Conservation (phyloP, 2,797 vertebrate genomes). For the Otolemur crassicaudatus region DNA sequence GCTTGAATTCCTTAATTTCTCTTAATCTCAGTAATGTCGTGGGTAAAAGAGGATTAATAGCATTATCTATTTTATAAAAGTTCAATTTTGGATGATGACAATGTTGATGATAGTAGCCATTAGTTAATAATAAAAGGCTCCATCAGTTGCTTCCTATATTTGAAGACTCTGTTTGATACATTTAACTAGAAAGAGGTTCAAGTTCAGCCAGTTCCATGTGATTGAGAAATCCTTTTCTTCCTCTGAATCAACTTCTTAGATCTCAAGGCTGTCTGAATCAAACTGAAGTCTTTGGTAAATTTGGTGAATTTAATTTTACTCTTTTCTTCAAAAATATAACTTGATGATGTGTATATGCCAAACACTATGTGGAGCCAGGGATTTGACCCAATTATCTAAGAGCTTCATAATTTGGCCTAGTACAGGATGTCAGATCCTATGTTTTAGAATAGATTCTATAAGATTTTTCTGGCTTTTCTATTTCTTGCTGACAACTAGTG, state of each 20-base stretch:
- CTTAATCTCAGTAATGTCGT: not conserved
- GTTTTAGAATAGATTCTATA: not conserved
- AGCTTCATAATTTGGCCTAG: not conserved
- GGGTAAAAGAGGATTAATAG: not conserved
- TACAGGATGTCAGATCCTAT: not conserved
- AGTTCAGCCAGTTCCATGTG: not conserved
- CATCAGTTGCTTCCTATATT: not conserved
- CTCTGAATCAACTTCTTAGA: not conserved
- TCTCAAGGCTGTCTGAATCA: not conserved
- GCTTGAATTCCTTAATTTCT: not conserved
- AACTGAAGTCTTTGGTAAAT: not conserved
- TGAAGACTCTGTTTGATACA: not conserved
- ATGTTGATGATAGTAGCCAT: not conserved
- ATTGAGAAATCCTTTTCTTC: not conserved
- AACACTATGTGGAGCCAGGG: not conserved
- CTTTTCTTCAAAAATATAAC: not conserved
- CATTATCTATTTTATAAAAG: not conserved
- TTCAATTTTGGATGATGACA: slow-evolving; percentile 11
- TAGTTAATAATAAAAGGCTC: slow-evolving; percentile 9
- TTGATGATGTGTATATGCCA: not conserved
- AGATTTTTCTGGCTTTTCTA: not conserved
- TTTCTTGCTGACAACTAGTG: not conserved
- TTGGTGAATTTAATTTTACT: not conserved
- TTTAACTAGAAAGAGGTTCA: not conserved
- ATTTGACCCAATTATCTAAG: not conserved